These are phyloP conservation scores for Thera obeliscata DNA, from an alignment of 2,888 invertebrate genomes.

Conservation along the genomic window DNA sequence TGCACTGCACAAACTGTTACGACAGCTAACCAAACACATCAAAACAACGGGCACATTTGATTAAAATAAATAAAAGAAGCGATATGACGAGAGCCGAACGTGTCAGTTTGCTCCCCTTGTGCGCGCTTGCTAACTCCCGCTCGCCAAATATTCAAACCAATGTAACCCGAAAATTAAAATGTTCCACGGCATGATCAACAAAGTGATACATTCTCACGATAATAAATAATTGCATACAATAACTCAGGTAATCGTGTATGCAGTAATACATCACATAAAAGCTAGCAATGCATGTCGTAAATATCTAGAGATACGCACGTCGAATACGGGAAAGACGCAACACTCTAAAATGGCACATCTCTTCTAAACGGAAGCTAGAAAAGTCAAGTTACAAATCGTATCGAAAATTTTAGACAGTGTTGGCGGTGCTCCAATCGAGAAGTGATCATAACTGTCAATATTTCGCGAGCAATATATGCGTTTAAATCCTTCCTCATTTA, in stretches of 20 bases:
- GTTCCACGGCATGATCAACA: conserved; percentile 38
- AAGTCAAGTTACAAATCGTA: conserved; percentile 79
- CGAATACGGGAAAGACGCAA: conserved; percentile 70
- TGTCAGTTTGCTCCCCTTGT: conserved; percentile 35
- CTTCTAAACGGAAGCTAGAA: conserved; percentile 79
- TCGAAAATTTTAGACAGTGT: conserved; percentile 77
- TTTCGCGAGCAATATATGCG: conserved; percentile 75
- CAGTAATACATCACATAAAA: conserved; percentile 53
- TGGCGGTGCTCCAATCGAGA: conserved; percentile 80
- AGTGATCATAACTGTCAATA: conserved; percentile 85
- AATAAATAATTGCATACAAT: conserved; percentile 46
- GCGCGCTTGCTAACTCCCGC: conserved; percentile 29
- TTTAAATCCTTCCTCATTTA: conserved; percentile 61
- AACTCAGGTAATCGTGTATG: conserved; percentile 46
- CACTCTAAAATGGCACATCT: conserved; percentile 75
- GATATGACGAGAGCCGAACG: conserved; percentile 53
- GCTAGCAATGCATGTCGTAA: conserved; percentile 71
- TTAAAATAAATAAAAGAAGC: conserved; percentile 80
- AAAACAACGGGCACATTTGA: conserved; percentile 77
- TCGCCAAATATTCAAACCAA: conserved; percentile 41
- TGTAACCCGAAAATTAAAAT: conserved; percentile 44
- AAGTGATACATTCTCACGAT: conserved; percentile 34
- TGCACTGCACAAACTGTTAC: conserved; percentile 71
- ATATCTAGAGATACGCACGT: conserved; percentile 70
- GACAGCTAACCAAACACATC: conserved; percentile 70